Evolutionary conservation across 2,888 invertebrate species (phyloP), one percentile per base, ranked within the genome.

Genomic region (Charanyca ferruginea): DNA sequence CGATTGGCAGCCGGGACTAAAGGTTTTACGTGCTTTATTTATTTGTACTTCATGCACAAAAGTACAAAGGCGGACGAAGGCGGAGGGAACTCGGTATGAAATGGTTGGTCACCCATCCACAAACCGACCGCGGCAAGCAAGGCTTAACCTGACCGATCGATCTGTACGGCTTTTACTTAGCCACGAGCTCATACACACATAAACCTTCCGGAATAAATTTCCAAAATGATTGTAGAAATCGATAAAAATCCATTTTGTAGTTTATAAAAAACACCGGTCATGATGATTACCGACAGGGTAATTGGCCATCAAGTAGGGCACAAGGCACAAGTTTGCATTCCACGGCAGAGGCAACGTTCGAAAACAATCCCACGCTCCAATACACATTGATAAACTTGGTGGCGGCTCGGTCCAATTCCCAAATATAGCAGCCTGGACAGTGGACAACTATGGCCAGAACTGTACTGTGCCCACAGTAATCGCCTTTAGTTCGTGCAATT

Each of bases 321-420:
- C 83, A 80, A 85, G 84, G 83, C 83, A 81, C 78, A 83, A 83
- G 79, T 87, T 85, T 83, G 83, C 84, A 85, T 87, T 85, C 85
- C 82, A 77, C 74, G 71, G 83, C 80, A 80, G 83, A 85, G 79
- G 85, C 86, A 83, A 84, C 86, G 90, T 87, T 87, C 85, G 89
- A 89, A 92, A 93, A 91, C 93, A 93, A 93, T 94, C 88, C 88
- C 91, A 91, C 91, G 94, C 86, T 90, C 84, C 90, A 90, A 79
- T 91, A 88, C 88, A 89, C 91, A 86, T 89, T 91, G 91, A 91
- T 93, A 89, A 92, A 91, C 90, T 90, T 85, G 79, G 86, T 83
- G 81, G 83, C 81, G 80, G 85, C 79, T 81, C 91, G 90, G 86
- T 89, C 88, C 89, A 87, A 86, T 90, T 89, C 86, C 87, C 87